Conservation (phyloP, 2,113 vertebrate species). For the Bos taurus region DNA sequence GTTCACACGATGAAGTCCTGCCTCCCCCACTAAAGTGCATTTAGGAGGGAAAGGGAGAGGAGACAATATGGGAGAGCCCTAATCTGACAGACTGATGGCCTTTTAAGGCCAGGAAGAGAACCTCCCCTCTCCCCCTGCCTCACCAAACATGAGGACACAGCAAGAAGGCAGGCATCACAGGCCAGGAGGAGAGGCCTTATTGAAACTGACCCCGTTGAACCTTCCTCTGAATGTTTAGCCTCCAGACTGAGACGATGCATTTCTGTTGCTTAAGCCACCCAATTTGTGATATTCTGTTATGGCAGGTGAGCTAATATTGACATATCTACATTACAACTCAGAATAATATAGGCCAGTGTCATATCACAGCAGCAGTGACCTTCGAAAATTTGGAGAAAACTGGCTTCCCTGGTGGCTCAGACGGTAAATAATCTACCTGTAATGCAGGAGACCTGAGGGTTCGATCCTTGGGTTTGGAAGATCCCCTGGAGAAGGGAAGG, state of each 20-base stretch:
- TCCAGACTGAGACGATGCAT: not conserved
- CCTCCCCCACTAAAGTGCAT: not conserved
- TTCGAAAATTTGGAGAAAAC: not conserved
- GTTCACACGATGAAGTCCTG: not conserved
- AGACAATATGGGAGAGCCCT: not conserved
- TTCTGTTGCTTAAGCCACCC: not conserved
- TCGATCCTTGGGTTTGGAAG: not conserved
- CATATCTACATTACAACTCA: not conserved
- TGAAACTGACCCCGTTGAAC: not conserved
- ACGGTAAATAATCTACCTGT: not conserved
- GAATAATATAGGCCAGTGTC: not conserved
- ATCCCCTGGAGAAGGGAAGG: not conserved
- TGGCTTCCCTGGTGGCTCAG: not conserved
- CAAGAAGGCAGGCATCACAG: not conserved
- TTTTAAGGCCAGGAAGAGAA: not conserved
- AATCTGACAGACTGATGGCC: not conserved
- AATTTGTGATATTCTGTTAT: not conserved
- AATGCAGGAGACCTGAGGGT: not conserved
- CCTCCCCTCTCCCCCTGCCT: not conserved
- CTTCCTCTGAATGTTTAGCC: not conserved
- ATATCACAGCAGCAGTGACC: not conserved
- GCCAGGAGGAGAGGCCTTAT: not conserved
- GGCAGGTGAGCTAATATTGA: not conserved
- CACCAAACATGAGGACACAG: not conserved
- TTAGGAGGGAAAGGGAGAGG: not conserved